Evolutionary conservation across 2,113 vertebrate species (phyloP).

Genomic region (Toxostoma redivivum): DNA sequence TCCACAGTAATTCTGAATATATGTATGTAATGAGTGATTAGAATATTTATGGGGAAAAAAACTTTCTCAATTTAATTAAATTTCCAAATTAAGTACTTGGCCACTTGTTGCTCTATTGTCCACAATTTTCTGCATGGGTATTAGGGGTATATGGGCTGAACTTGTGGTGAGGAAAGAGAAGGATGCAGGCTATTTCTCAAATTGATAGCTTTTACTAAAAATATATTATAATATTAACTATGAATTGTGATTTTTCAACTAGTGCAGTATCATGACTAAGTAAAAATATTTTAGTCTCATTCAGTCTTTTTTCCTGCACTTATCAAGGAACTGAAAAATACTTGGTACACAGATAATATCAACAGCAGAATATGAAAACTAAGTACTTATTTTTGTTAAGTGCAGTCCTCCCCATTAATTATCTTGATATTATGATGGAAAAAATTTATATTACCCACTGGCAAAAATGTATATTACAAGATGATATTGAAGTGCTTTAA

Average conservation of each 20-base stretch:
- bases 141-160: background rate
- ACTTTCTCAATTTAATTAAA: background rate
- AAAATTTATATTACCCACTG: background rate
- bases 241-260: background rate
- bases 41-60: background rate
- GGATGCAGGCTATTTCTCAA: background rate
- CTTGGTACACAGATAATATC: background rate
- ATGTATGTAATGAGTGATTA: background rate
- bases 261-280: background rate
- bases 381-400: background rate
- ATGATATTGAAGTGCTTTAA: background rate
- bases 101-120: background rate
- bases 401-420: background rate
- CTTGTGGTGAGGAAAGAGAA: background rate
- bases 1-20: background rate
- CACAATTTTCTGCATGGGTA: background rate
- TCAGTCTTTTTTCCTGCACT: background rate
- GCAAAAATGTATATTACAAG: background rate
- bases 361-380: background rate
- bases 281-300: background rate
- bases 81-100: background rate
- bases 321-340: background rate
- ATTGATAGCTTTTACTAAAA: background rate
- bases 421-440: background rate
- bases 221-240: background rate